phyloP scores from a whole-genome alignment of 2,113 vertebrate genomes.

The Cryptotis parvus region DNA sequence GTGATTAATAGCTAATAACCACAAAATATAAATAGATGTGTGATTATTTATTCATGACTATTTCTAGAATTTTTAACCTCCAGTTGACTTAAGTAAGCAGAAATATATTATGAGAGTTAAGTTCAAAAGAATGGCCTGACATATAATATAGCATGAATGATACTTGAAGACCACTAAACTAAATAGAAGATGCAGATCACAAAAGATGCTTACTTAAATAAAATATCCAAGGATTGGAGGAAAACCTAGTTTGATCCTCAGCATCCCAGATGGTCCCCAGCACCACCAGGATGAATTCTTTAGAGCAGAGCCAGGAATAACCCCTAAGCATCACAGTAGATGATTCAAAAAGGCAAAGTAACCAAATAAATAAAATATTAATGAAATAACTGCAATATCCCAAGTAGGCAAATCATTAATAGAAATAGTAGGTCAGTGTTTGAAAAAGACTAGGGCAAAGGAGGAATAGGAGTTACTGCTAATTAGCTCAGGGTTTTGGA shows the following conservation, averaged over 20 bases:
- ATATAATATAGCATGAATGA: not conserved
- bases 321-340: too few relatives aligned
- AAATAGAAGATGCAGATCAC: not conserved
- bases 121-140: not conserved
- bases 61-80: slow-evolving; percentile 17
- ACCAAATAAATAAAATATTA: too few relatives aligned
- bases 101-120: not conserved
- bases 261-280: too few relatives aligned
- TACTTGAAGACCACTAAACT: slow-evolving; percentile 28
- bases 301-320: too few relatives aligned
- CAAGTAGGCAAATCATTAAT: not conserved
- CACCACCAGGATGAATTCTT: too few relatives aligned
- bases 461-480: not conserved
- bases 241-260: too few relatives aligned
- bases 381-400: not conserved
- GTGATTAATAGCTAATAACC: too few relatives aligned
- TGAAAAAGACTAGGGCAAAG: not conserved
- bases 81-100: not conserved
- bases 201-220: not conserved
- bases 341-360: too few relatives aligned
- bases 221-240: not conserved
- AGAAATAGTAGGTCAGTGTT: not conserved
- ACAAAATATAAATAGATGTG: not conserved
- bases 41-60: not conserved
- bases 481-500: not conserved